Evolutionary conservation across 2,888 invertebrate species (phyloP).

Genomic region (Himalopsyche kuldschensis): DNA sequence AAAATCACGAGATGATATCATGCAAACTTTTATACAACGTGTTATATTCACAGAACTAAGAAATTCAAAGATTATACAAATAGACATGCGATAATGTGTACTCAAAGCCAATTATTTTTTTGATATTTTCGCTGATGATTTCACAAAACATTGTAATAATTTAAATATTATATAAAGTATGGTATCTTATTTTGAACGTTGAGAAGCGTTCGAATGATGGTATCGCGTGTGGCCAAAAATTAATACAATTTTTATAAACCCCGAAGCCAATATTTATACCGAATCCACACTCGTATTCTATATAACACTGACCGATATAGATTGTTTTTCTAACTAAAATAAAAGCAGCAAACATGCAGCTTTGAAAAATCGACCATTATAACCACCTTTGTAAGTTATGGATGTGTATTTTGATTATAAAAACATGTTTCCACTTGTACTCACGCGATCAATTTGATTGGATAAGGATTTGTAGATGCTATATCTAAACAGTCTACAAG

Average conservation of each 20-base stretch:
- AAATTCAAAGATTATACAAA: no score
- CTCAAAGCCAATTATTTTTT: no score
- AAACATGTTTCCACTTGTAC: background rate
- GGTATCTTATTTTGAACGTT: background rate
- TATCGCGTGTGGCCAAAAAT: background rate
- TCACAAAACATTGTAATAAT: no score
- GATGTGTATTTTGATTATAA: background rate
- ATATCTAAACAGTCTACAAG: no score
- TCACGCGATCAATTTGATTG: background rate
- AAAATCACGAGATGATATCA: no score
- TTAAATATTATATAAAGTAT: no score
- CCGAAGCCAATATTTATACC: background rate
- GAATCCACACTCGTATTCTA: background rate
- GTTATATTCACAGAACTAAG: no score
- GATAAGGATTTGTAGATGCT: background rate
- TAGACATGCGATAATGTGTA: no score
- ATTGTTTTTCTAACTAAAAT: background rate
- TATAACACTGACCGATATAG: background rate
- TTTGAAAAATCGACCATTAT: background rate
- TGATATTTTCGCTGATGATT: no score
- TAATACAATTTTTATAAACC: background rate
- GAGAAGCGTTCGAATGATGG: background rate
- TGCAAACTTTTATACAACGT: no score
- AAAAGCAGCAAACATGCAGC: background rate
- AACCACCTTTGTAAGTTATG: background rate